phyloP scores from a whole-genome alignment of 2,113 vertebrate genomes.

The Ictalurus punctatus region DNA sequence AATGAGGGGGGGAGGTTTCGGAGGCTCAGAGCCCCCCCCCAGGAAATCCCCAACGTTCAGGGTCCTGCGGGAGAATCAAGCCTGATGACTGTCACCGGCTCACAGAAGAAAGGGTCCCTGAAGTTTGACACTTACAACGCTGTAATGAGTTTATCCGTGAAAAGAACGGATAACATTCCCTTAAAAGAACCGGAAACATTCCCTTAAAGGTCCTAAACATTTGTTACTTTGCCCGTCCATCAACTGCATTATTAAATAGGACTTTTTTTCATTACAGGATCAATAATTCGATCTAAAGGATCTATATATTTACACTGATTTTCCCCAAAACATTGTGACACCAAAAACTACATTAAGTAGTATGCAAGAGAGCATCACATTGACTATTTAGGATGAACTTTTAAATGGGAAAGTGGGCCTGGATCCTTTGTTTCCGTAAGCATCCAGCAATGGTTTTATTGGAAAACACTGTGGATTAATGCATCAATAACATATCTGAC shows the following conservation, averaged over 20 bases:
- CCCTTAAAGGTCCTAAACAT: background rate
- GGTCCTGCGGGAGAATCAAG: conserved; percentile 38
- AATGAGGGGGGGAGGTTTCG: conserved; percentile 43
- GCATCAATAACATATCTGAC: background rate
- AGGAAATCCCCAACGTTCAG: conserved; percentile 46
- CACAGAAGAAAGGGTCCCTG: conserved; percentile 27
- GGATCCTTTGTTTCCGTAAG: background rate
- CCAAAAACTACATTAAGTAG: background rate
- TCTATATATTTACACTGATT: background rate
- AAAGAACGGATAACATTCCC: conserved; percentile 13
- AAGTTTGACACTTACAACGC: conserved; percentile 34
- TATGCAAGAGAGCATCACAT: background rate
- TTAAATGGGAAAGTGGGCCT: background rate
- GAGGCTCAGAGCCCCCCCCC: conserved; percentile 26
- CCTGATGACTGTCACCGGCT: conserved; percentile 42
- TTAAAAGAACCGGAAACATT: background rate
- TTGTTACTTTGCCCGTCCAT: background rate
- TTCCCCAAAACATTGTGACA: background rate
- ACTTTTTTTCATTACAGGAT: background rate
- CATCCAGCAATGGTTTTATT: background rate
- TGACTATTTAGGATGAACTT: background rate
- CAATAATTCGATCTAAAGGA: background rate
- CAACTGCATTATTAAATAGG: background rate
- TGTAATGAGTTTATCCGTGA: conserved; percentile 36
- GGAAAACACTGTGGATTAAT: background rate